Percentiles rank a stretch among this genome's conserved stretches.
phyloP scores from a whole-genome alignment of 2,797 vertebrate genomes.

The Oreortyx pictus region DNA sequence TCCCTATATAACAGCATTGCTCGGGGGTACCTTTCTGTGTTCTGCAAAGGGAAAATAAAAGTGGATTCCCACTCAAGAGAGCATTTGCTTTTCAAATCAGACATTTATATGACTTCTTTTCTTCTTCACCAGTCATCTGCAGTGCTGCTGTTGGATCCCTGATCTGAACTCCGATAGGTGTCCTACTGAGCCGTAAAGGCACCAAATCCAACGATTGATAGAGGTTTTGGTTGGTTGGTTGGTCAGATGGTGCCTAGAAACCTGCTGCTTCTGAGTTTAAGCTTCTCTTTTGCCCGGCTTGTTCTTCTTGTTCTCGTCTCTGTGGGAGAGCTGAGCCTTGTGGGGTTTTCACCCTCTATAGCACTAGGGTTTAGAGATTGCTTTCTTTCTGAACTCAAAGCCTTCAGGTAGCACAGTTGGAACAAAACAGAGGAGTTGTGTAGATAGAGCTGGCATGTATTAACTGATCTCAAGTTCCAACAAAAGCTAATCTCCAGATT shows the following conservation, averaged over 20 bases:
- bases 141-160: not conserved
- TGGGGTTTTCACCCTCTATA: not conserved
- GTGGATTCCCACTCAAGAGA: not conserved
- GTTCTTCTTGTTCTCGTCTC: not conserved
- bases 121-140: not conserved
- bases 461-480: not conserved
- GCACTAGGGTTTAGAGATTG: not conserved
- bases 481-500: not conserved
- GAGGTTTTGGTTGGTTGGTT: not conserved
- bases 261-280: not conserved
- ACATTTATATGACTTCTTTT: not conserved
- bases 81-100: not conserved
- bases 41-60: not conserved
- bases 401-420: not conserved
- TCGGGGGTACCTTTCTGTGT: not conserved
- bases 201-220: not conserved
- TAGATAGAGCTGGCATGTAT: not conserved
- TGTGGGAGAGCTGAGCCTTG: accelerated
- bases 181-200: not conserved
- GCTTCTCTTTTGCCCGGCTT: not conserved
- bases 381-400: not conserved
- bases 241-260: not conserved
- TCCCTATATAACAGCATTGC: not conserved
- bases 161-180: not conserved
- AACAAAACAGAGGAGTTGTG: not conserved